Conservation (phyloP, 2,797 vertebrate genomes). For the Lepidocolaptes lacrymiger region DNA sequence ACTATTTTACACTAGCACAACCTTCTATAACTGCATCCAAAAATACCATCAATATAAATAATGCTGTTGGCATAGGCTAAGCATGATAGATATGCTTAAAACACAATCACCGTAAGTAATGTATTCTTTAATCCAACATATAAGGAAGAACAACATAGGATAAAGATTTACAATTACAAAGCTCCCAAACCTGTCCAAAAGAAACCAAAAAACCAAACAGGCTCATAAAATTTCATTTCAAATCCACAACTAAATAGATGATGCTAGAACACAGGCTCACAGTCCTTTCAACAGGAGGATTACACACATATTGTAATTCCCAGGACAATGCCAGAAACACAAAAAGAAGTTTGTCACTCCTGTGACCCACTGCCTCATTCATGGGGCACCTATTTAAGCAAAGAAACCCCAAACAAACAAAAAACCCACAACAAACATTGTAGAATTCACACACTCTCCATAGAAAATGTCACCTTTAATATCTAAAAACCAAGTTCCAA, state of each 20-base stretch:
- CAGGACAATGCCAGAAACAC: background rate
- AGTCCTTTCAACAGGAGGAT: background rate
- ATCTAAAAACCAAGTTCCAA: background rate
- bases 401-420: background rate
- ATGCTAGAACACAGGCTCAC: accelerated
- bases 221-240: background rate
- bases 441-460: background rate
- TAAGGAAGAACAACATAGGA: background rate
- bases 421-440: background rate
- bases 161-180: background rate
- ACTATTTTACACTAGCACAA: background rate
- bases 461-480: background rate
- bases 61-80: background rate
- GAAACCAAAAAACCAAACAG: background rate
- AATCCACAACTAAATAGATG: background rate
- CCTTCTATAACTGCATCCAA: background rate
- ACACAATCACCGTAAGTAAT: background rate
- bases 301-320: background rate
- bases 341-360: background rate
- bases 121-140: background rate
- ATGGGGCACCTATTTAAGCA: background rate
- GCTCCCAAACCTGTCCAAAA: background rate
- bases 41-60: background rate
- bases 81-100: background rate
- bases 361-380: background rate